phyloP scores from a whole-genome alignment of 2,113 vertebrate genomes.

The Australoheros scitulus region DNA sequence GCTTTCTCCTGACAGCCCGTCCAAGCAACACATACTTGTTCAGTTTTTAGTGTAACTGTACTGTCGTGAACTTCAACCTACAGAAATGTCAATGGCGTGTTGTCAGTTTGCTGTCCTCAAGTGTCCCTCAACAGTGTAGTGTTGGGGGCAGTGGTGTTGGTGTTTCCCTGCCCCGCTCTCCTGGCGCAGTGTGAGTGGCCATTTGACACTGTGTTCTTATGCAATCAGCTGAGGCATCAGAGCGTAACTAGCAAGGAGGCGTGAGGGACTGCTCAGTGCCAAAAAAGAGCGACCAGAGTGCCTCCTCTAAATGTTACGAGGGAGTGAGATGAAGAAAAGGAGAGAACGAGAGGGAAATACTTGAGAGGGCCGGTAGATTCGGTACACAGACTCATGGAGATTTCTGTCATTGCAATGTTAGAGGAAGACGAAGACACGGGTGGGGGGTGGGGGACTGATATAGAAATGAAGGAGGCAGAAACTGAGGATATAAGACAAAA shows the following conservation, averaged over 20 bases:
- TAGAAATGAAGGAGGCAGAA: background rate
- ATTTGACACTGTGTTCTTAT: constrained; percentile 48
- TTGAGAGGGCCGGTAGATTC: background rate
- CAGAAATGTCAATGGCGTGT: background rate
- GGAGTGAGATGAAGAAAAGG: background rate
- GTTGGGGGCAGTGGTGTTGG: background rate
- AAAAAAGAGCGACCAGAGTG: background rate
- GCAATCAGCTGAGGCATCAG: constrained; percentile 47
- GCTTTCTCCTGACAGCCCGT: background rate
- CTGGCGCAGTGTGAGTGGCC: constrained; percentile 7
- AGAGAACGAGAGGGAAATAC: background rate
- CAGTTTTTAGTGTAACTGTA: background rate
- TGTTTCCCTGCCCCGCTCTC: constrained; percentile 14
- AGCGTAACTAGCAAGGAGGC: constrained; percentile 36
- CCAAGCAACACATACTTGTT: too few species aligned
- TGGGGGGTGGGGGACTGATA: background rate
- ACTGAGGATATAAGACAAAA: background rate
- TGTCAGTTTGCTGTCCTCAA: background rate
- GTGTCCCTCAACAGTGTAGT: background rate
- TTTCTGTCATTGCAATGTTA: background rate
- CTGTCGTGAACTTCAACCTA: background rate
- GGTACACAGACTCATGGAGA: constrained; percentile 7
- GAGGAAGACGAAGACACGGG: background rate
- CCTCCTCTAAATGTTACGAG: background rate
- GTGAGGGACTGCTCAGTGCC: constrained; percentile 5